A percentile compares a stretch with the other conserved stretches of the same genome.
These are phyloP conservation scores for Marasmarcha lunaedactyla DNA, from an alignment of 2,888 invertebrate species.

Conservation along the genomic window DNA sequence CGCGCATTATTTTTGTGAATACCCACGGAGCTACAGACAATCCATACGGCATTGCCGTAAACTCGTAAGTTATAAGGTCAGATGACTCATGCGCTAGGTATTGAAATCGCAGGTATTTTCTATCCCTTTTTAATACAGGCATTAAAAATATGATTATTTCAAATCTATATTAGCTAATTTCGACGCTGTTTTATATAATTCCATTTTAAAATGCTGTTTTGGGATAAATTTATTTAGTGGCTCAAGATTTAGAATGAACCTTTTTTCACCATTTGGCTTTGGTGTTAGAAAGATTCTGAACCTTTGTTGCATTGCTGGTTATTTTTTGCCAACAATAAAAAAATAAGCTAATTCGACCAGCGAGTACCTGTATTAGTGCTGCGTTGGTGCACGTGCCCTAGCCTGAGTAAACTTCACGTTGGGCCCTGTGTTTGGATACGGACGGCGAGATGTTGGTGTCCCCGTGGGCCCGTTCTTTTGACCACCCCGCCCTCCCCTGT, in stretches of 20 bases:
- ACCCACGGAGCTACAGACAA: conserved; percentile 2
- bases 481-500: conserved; percentile 12
- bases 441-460: not conserved
- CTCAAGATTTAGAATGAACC: conserved; percentile 16
- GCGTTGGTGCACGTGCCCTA: conserved; percentile 3
- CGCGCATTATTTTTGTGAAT: conserved; percentile 6
- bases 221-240: conserved; percentile 12
- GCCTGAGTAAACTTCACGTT: not conserved
- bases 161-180: conserved; percentile 8
- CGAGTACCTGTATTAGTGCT: conserved; percentile 8
- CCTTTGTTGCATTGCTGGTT: conserved; percentile 5
- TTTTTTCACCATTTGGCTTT: conserved; percentile 12
- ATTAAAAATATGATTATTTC: conserved; percentile 2
- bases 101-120: conserved; percentile 4
- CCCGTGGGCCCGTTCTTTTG: not conserved
- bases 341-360: conserved; percentile 9
- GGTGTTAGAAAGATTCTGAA: conserved; percentile 12
- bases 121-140: not conserved
- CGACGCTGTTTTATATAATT: conserved; percentile 10
- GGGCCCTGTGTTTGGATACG: not conserved
- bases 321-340: conserved; percentile 9
- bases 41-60: conserved; percentile 5
- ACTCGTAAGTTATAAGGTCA: conserved; percentile 2
- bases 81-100: not conserved
- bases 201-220: conserved; percentile 16